phyloP scores from a whole-genome alignment of 1,140 invertebrate species.

The Pseudobourletiella spinata region DNA sequence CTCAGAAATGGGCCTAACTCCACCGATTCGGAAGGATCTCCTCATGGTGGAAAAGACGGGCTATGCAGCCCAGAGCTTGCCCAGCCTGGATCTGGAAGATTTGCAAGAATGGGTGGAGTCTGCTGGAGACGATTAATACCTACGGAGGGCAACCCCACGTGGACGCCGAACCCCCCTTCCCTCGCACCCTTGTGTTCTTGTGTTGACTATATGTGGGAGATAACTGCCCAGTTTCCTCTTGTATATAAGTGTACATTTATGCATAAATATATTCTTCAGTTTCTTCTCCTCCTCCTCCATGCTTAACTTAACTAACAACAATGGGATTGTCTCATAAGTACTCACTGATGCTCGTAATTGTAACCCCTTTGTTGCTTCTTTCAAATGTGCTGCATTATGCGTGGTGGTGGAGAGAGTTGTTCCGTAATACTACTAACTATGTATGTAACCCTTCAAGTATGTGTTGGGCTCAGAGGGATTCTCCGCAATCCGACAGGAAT shows the following conservation, averaged over 20 bases:
- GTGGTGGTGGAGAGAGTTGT: no score
- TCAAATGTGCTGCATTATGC: no score
- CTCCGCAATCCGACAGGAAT: no score
- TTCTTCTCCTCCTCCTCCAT: neutral
- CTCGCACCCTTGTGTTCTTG: neutral
- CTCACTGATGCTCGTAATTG: no score
- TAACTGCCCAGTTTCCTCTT: neutral
- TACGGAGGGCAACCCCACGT: no score
- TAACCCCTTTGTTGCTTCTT: no score
- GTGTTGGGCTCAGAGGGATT: no score
- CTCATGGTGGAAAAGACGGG: constrained; percentile 15
- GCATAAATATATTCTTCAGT: neutral
- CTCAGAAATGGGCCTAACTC: neutral
- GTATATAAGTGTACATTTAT: neutral
- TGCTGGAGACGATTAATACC: constrained; percentile 24
- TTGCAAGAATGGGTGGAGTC: constrained; percentile 32
- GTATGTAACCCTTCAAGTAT: no score
- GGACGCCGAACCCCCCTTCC: no score
- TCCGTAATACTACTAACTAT: no score
- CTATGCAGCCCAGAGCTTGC: constrained; percentile 21
- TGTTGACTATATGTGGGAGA: neutral
- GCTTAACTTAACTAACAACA: neutral
- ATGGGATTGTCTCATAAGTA: no score
- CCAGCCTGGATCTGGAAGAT: constrained; percentile 30
- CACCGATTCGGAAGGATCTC: constrained; percentile 13